phyloP scores from a whole-genome alignment of 2,888 invertebrate species.

The Drosophila rubida region DNA sequence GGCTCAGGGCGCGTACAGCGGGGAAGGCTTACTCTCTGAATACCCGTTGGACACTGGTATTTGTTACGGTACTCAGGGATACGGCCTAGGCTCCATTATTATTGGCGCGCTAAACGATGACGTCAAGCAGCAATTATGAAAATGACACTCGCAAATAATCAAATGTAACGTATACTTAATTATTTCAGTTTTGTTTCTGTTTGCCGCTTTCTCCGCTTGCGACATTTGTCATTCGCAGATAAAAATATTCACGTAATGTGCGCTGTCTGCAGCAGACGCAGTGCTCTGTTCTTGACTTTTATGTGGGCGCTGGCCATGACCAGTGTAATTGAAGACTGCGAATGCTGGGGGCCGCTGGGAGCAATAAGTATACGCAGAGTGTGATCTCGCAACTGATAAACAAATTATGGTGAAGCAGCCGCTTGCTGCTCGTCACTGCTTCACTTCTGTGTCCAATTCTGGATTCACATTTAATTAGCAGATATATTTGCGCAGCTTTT shows the following conservation, averaged over 20 bases:
- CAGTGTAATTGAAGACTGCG: constrained; percentile 8
- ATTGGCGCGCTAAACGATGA: constrained; percentile 39
- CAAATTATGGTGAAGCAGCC: not conserved
- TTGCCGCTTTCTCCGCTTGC: not conserved
- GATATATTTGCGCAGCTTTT: constrained; percentile 49
- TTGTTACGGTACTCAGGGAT: constrained; percentile 36
- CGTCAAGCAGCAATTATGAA: constrained; percentile 48
- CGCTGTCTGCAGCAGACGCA: not conserved
- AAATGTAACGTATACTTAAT: constrained; percentile 1
- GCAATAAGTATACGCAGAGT: constrained; percentile 3
- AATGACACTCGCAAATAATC: not conserved
- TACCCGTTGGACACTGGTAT: constrained; percentile 41
- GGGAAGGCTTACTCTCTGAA: constrained; percentile 30
- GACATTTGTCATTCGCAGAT: not conserved
- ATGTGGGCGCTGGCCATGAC: constrained; percentile 4
- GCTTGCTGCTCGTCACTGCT: not conserved
- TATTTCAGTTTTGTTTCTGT: not conserved
- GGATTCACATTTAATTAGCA: constrained; percentile 4
- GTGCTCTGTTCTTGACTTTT: constrained; percentile 1
- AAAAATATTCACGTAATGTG: constrained; percentile 12
- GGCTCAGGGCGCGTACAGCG: constrained; percentile 10
- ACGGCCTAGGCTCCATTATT: constrained; percentile 10
- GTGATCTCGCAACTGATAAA: not conserved
- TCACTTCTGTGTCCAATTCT: not conserved
- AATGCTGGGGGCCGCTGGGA: not conserved